Percentiles rank a stretch among this genome's conserved stretches.
Conservation (phyloP, 2,113 vertebrate genomes). For the Vidua macroura region DNA sequence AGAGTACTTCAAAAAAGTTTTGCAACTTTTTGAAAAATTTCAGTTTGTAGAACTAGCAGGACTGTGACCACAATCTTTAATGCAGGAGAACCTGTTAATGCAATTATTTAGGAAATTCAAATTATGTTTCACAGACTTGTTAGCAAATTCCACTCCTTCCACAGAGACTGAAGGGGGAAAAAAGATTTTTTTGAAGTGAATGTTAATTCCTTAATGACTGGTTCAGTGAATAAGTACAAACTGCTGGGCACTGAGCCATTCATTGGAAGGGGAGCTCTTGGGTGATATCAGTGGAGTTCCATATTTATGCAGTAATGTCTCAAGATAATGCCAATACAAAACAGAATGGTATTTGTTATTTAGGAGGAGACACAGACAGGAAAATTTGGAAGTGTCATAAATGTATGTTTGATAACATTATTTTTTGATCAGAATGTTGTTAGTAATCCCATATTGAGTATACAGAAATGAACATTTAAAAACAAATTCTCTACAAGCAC, state of each 20-base stretch:
- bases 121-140: neutral
- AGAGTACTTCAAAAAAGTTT: neutral
- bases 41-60: neutral
- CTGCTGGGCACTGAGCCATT: conserved; percentile 32
- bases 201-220: conserved; percentile 8
- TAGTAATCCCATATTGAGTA: conserved; percentile 12
- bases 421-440: conserved; percentile 17
- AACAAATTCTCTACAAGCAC: neutral
- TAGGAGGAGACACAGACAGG: neutral
- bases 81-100: neutral
- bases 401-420: conserved; percentile 47
- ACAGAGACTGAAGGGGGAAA: neutral
- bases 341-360: conserved; percentile 35
- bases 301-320: conserved; percentile 42
- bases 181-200: neutral
- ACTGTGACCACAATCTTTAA: neutral
- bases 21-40: neutral
- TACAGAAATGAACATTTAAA: neutral
- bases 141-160: neutral
- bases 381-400: conserved; percentile 33
- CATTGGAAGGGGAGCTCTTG: neutral
- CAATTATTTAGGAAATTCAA: neutral
- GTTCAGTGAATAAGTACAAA: conserved; percentile 16
- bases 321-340: conserved; percentile 43
- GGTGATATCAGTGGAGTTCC: conserved; percentile 29